A percentile compares a stretch with the other conserved stretches of the same genome.
phyloP scores from a whole-genome alignment of 1,140 invertebrate species.

The Ylistrum balloti region DNA sequence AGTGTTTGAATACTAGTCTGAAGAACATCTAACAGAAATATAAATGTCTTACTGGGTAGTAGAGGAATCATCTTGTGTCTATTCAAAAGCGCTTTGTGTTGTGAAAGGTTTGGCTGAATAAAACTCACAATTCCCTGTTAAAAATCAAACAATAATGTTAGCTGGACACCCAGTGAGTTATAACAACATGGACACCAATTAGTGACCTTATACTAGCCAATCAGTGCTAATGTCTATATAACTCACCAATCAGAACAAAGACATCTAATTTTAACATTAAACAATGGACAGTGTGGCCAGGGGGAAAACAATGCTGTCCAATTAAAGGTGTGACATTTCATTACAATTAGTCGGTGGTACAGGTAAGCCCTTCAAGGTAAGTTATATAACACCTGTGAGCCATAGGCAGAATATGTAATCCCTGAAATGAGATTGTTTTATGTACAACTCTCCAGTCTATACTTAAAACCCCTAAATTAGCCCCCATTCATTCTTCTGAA shows the following conservation, averaged over 20 bases:
- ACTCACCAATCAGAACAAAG: background rate
- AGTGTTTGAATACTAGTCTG: background rate
- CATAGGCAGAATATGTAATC: conserved; percentile 11
- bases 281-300: conserved; percentile 28
- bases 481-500: background rate
- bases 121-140: conserved; percentile 4
- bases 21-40: background rate
- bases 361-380: conserved; percentile 5
- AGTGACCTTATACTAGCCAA: background rate
- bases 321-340: conserved; percentile 29
- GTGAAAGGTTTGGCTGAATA: conserved; percentile 26
- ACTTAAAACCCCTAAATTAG: background rate
- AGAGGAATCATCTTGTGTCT: conserved; percentile 21
- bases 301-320: conserved; percentile 7
- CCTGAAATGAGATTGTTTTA: background rate
- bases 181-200: background rate
- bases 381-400: conserved; percentile 10
- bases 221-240: too few relatives aligned
- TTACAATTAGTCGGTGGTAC: background rate
- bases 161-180: background rate
- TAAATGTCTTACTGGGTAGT: background rate
- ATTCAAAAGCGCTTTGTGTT: background rate
- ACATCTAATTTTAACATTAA: background rate
- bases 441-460: background rate
- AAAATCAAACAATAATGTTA: background rate